Base-by-base conservation (phyloP, 2,113 vertebrate species). In the Hypomesus transpacificus region DNA sequence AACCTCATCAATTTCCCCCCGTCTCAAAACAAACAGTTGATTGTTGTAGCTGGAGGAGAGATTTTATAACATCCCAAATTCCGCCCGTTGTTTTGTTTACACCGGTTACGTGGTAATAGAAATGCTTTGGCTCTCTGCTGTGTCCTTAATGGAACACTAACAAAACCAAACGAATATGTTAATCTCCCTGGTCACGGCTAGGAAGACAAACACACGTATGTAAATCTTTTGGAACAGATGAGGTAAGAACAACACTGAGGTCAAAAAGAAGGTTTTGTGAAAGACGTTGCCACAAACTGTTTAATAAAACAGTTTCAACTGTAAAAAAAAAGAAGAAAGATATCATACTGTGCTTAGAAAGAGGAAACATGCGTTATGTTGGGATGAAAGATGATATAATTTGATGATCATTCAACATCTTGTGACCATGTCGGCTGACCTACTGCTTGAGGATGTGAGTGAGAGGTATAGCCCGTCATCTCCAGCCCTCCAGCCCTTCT, bases 1-100 rank as follows among this genome's bases (percentile, higher is more conserved):
- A 74, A 60, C 66, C 31, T 66, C 28, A 21, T 70, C 67, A 31
- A 80, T 59, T 57, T 14, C 51, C 61, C 56, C 50, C 1, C 20
- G 21, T 14, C 24, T 62, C 68, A 71, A 82, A 78, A 82, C 75
- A 81, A 81, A 80, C 73, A 68, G 63, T 56, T 64, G 59, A 80
- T 62, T 73, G 75, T 77, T 74, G 66, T 81, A 34, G 82, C 79
- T 67, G 78, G 68, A 58, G 50, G 68, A 53, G 54, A 56, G 28
- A 58, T 58, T 66, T 18, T 31, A 22, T 13, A 75, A 54, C 53
- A 66, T 66, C 22, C 66, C 22, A 18, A 34, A 56, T 67, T 73
- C 54, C 65, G 28, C 75, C 80, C 34, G 46, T 57, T 65, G 73
- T 66, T 72, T 62, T 81, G 76, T 80, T 80, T 82, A 73, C 67